Conservation (phyloP, 1,140 invertebrate genomes). For the Bilobella aurantiaca region DNA sequence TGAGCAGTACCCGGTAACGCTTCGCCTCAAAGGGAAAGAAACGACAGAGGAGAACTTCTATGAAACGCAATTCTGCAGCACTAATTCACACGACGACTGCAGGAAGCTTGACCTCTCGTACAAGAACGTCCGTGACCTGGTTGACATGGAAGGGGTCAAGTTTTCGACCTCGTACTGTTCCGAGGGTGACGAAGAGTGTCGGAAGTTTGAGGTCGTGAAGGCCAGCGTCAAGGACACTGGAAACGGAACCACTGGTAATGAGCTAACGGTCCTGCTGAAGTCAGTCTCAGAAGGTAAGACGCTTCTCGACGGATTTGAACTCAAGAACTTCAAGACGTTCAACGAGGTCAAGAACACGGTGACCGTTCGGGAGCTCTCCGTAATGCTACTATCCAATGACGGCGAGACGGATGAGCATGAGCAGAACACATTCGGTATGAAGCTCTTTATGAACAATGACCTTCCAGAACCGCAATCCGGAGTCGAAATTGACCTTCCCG, state of each 20-base stretch:
- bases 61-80: conserved; percentile 19
- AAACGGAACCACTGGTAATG: conserved; percentile 17
- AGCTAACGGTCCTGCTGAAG: conserved; percentile 8
- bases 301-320: conserved; percentile 13
- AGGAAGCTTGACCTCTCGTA: conserved; percentile 14
- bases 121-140: not conserved
- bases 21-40: conserved; percentile 18
- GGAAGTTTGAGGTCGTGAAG: no score
- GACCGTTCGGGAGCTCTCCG: not conserved
- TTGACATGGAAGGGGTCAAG: no score
- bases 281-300: not conserved
- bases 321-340: conserved; percentile 2
- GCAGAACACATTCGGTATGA: conserved; percentile 21
- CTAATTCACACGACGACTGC: conserved; percentile 13
- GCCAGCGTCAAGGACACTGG: conserved; percentile 9
- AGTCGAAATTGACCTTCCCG: conserved; percentile 24
- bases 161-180: no score
- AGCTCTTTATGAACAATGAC: conserved; percentile 1
- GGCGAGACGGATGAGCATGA: conserved; percentile 11
- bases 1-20: conserved; percentile 10
- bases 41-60: conserved; percentile 22
- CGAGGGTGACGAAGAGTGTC: no score
- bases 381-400: not conserved
- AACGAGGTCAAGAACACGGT: not conserved
- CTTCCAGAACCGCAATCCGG: conserved; percentile 7